phyloP scores from a whole-genome alignment of 2,888 invertebrate species.

The Brenthis hecate region DNA sequence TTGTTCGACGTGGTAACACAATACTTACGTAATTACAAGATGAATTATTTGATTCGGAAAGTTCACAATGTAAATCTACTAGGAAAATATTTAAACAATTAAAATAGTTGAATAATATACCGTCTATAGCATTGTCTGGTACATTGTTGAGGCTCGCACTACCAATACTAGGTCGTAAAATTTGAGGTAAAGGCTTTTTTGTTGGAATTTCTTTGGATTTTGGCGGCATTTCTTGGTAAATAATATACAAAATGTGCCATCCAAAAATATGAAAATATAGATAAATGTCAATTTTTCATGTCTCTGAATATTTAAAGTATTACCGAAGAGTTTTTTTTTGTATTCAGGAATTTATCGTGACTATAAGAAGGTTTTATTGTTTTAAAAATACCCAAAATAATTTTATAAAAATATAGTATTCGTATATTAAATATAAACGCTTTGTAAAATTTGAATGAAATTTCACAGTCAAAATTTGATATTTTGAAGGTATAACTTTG shows the following conservation, averaged over 20 bases:
- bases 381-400: too few relatives aligned
- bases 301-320: too few relatives aligned
- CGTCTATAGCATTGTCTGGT: slow-evolving; percentile 62
- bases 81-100: neutral
- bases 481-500: neutral
- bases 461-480: too few relatives aligned
- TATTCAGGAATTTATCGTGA: too few relatives aligned
- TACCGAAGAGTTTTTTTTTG: too few relatives aligned
- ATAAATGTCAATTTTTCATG: too few relatives aligned
- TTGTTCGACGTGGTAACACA: neutral
- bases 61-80: neutral
- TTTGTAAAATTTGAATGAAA: too few relatives aligned
- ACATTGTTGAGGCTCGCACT: slow-evolving; percentile 59
- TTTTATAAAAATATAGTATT: too few relatives aligned
- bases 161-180: slow-evolving; percentile 60
- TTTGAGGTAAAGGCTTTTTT: slow-evolving; percentile 53
- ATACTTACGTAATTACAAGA: neutral
- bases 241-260: neutral
- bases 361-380: too few relatives aligned
- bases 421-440: too few relatives aligned
- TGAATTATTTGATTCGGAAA: slow-evolving; percentile 5
- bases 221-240: slow-evolving; percentile 54
- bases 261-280: too few relatives aligned
- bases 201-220: slow-evolving; percentile 52
- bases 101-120: slow-evolving; percentile 43